Evolutionary conservation across 2,113 vertebrate species (phyloP).

Genomic region (Thamnaconus septentrionalis): DNA sequence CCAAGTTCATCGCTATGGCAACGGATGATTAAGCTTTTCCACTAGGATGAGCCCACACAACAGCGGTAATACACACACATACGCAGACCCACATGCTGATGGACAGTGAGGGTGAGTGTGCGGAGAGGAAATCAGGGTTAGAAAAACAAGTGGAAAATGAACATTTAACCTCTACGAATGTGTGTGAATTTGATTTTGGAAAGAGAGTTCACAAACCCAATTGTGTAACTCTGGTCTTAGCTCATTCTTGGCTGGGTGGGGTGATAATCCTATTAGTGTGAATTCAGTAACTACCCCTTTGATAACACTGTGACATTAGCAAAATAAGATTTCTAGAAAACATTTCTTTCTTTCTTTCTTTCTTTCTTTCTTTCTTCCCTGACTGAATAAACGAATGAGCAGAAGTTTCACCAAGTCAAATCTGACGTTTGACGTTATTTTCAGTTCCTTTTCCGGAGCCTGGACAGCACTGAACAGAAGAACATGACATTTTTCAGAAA

Average conservation of each 20-base stretch:
- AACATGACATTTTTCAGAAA: no score
- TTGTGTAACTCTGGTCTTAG: neutral
- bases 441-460: no score
- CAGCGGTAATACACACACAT: conserved; percentile 15
- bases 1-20: conserved; percentile 70
- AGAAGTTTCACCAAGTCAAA: no score
- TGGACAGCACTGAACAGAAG: no score
- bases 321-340: neutral
- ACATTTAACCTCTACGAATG: neutral
- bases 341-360: neutral
- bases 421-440: no score
- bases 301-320: neutral
- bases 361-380: neutral
- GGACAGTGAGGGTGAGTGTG: conserved; percentile 1
- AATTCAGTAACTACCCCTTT: neutral
- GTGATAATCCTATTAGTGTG: neutral
- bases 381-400: no score
- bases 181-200: neutral
- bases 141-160: conserved; percentile 20
- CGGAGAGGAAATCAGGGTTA: conserved; percentile 27
- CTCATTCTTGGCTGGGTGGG: neutral
- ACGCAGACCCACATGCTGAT: conserved; percentile 8
- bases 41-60: conserved; percentile 64
- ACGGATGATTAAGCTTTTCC: conserved; percentile 70
- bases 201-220: neutral